Conservation (phyloP, 2,113 vertebrate genomes). For the Cyprinodon tularosa region DNA sequence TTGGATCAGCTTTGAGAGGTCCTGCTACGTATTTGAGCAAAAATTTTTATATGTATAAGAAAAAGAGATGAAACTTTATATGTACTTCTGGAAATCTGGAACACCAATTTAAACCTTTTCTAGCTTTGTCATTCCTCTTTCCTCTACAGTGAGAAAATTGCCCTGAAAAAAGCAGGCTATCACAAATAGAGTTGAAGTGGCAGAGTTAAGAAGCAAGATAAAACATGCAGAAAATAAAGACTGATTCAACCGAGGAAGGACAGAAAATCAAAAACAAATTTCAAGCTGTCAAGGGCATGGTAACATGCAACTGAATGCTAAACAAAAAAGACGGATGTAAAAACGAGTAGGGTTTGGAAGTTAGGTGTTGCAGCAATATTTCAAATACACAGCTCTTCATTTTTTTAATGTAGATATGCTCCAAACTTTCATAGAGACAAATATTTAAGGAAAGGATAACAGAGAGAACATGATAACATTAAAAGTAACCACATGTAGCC, state of each 20-base stretch:
- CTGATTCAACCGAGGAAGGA: conserved; percentile 11
- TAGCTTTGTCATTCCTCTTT: conserved; percentile 23
- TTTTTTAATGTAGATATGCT: conserved; percentile 3
- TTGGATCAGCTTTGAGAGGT: too few species aligned
- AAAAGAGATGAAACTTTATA: too few species aligned
- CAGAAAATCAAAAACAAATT: conserved; percentile 13
- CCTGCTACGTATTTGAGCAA: too few species aligned
- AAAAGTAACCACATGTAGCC: neutral
- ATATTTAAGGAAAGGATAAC: neutral
- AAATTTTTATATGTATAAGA: too few species aligned
- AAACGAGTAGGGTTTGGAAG: conserved; percentile 1
- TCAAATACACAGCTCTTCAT: conserved; percentile 7
- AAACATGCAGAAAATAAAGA: neutral
- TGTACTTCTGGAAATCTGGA: too few species aligned
- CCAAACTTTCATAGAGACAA: neutral
- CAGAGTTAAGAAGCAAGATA: neutral
- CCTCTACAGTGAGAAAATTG: conserved; percentile 10
- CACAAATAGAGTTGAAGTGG: neutral
- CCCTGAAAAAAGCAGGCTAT: conserved; percentile 12
- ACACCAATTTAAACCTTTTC: conserved; percentile 47
- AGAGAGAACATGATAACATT: neutral
- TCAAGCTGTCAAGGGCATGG: conserved; percentile 20
- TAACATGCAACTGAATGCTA: neutral
- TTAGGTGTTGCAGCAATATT: neutral
- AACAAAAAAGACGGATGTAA: neutral